Evolutionary conservation across 2,797 vertebrate genomes (phyloP).

Genomic region (Neosilurus mollespiculum): DNA sequence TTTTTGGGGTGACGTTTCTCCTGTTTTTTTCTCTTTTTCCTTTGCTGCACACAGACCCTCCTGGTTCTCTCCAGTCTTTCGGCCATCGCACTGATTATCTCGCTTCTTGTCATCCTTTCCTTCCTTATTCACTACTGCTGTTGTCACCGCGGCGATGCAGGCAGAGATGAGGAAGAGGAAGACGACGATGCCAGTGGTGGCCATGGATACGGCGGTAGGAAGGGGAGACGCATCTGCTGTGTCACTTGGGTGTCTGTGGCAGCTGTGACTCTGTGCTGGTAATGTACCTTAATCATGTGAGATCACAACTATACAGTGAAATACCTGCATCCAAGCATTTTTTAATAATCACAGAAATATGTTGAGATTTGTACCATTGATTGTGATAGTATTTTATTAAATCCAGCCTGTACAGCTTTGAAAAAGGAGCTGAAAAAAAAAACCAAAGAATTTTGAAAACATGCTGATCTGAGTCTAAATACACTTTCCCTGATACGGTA

Average conservation of each 20-base stretch:
- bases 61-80: conserved; percentile 76
- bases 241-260: conserved; percentile 90
- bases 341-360: not conserved
- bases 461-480: not conserved
- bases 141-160: conserved; percentile 76
- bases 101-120: conserved; percentile 75
- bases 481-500: not conserved
- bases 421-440: not conserved
- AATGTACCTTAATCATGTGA: conserved; percentile 55
- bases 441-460: not conserved
- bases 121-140: conserved; percentile 83
- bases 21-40: not conserved
- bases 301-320: not conserved
- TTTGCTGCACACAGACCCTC: conserved; percentile 69
- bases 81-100: conserved; percentile 75
- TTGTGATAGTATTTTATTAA: not conserved
- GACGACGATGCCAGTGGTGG: conserved; percentile 77
- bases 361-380: too few species aligned
- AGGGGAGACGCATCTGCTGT: conserved; percentile 84
- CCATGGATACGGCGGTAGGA: conserved; percentile 77
- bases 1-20: not conserved
- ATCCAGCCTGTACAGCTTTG: not conserved
- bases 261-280: conserved; percentile 88
- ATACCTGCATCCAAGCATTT: not conserved
- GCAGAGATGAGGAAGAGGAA: conserved; percentile 77